Evolutionary conservation across 2,797 vertebrate genomes (phyloP), one percentile per base, ranked within the genome.

Genomic region (Phrynocephalus forsythii): DNA sequence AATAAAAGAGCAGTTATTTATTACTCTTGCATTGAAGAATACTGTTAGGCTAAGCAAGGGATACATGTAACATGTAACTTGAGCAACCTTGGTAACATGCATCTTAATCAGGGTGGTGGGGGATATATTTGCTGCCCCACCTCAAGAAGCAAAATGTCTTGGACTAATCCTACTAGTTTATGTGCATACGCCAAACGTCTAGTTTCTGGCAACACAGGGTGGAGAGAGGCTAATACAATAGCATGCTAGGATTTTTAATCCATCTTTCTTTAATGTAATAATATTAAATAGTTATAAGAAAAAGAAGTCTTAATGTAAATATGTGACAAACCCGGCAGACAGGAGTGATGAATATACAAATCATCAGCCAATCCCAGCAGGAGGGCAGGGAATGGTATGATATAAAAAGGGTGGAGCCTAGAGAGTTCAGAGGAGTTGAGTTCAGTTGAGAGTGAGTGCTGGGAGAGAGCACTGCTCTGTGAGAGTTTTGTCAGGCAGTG

Each of bases 261-360:
- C 44, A 33, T 67, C 13, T 56, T 44, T 52, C 71, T 22, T 48
- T 77, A 87, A 84, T 66, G 63, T 33, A 67, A 66, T 28, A 9
- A n/a, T 33, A 88, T 67, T 87, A 84, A 84, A 75, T 20, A 78
- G 7, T 48, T 18, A 82, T 44, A 76, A 79, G 63, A 28, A 71
- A 44, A 6, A 6, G 69, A 89, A 82, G 24, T 66, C 69, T 63
- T 60, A 60, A 78, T 77, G 79, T 63, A 89, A 85, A n/a, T n/a
- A n/a, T n/a, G n/a, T n/a, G n/a, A n/a, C n/a, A n/a, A n/a, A n/a
- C n/a, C n/a, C n/a, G n/a, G n/a, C n/a, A n/a, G n/a, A n/a, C n/a
- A n/a, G n/a, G n/a, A n/a, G n/a, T n/a, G n/a, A n/a, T n/a, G n/a
- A n/a, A n/a, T n/a, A n/a, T n/a, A n/a, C n/a, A n/a, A n/a, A n/a